Evolutionary conservation across 2,113 vertebrate species (phyloP).

Genomic region (Colossoma macropomum): DNA sequence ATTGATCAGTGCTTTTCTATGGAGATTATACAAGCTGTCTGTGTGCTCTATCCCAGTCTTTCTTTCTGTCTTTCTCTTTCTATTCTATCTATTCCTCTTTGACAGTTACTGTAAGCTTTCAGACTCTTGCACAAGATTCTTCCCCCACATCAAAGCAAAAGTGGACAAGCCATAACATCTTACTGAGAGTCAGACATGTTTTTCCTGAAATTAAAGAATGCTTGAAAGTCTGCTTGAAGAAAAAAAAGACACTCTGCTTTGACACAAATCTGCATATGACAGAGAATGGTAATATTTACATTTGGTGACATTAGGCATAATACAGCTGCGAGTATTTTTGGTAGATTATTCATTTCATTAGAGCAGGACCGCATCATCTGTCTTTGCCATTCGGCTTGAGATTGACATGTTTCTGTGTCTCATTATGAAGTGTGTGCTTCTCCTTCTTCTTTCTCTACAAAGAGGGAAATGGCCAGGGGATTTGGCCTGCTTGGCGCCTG

Average conservation of each 20-base stretch:
- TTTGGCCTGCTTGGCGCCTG: conserved; percentile 46
- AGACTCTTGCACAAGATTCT: neutral
- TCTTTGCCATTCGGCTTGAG: conserved; percentile 59
- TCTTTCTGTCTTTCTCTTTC: neutral
- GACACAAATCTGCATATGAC: conserved; percentile 40
- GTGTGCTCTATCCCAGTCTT: neutral
- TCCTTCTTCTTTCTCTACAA: conserved; percentile 47
- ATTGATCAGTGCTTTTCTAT: too few species aligned
- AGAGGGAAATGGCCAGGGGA: conserved; percentile 63
- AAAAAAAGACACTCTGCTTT: too few species aligned
- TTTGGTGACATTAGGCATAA: conserved; percentile 67
- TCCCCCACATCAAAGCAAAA: neutral
- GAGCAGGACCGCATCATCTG: conserved; percentile 60
- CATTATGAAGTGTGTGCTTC: conserved; percentile 55
- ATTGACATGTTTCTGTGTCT: conserved; percentile 70
- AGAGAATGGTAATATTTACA: conserved; percentile 59
- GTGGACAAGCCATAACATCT: neutral
- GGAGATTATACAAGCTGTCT: too few species aligned
- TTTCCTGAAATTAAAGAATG: neutral
- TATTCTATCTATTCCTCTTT: neutral
- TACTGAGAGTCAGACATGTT: neutral
- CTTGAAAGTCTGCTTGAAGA: neutral
- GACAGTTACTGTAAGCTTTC: neutral
- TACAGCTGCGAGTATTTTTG: conserved; percentile 67
- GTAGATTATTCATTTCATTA: conserved; percentile 69